Evolutionary conservation across 2,797 vertebrate genomes (phyloP).

Genomic region (Odontamblyopus lacepedii): DNA sequence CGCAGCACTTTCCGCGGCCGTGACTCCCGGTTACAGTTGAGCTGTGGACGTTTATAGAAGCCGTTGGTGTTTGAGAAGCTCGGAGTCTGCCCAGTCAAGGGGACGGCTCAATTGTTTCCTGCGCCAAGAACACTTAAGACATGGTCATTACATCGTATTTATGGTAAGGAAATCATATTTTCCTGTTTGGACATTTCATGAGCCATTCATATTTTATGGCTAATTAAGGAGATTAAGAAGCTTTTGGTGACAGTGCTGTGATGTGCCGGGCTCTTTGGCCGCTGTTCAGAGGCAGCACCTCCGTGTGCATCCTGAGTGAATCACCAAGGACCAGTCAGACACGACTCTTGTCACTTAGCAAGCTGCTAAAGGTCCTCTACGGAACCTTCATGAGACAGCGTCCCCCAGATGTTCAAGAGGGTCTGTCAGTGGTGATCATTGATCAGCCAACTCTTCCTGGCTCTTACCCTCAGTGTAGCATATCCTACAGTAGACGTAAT

Average conservation of each 20-base stretch:
- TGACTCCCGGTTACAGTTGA: conserved; percentile 18
- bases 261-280: not conserved
- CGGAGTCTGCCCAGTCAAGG: conserved; percentile 44
- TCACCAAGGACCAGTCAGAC: conserved; percentile 60
- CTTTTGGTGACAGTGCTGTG: conserved; percentile 5
- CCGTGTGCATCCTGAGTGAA: conserved; percentile 61
- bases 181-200: not conserved
- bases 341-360: conserved; percentile 46
- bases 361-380: conserved; percentile 38
- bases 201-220: not conserved
- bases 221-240: not conserved
- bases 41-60: conserved; percentile 30
- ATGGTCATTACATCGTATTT: conserved; percentile 69
- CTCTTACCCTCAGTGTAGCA: not conserved
- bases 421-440: conserved; percentile 11
- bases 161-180: conserved; percentile 68
- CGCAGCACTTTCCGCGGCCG: conserved; percentile 69
- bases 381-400: not conserved
- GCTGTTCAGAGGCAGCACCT: conserved; percentile 32
- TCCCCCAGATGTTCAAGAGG: not conserved
- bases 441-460: conserved; percentile 33
- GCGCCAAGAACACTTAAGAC: conserved; percentile 77
- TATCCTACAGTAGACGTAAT: conserved; percentile 48
- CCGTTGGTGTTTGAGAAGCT: conserved; percentile 37
- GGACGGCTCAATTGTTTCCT: conserved; percentile 76